Percentiles rank a stretch among this genome's conserved stretches.
Evolutionary conservation across 2,113 vertebrate species (phyloP).

Genomic region (Sylvilagus bachmani): DNA sequence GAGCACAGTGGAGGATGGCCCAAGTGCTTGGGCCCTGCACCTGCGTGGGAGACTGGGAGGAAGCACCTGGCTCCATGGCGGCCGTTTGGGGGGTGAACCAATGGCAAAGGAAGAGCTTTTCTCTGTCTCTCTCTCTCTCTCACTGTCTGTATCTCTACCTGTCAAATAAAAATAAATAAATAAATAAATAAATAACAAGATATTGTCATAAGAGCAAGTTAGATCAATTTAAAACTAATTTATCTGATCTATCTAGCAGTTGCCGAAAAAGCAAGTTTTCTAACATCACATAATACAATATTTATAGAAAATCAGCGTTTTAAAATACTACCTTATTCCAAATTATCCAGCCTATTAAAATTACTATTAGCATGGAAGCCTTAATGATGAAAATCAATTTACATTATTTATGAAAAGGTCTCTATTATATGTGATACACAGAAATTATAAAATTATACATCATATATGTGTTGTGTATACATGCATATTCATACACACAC

Average conservation of each 20-base stretch:
- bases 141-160: too few relatives aligned
- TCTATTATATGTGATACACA: not conserved
- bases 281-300: not conserved
- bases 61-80: too few relatives aligned
- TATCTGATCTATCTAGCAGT: not conserved
- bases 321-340: constrained; percentile 8
- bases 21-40: too few relatives aligned
- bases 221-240: not conserved
- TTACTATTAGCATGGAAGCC: not conserved
- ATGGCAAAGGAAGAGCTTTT: too few relatives aligned
- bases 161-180: too few relatives aligned
- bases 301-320: not conserved
- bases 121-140: too few relatives aligned
- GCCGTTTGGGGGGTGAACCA: too few relatives aligned
- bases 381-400: not conserved
- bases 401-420: not conserved
- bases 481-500: not conserved
- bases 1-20: too few relatives aligned
- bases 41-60: too few relatives aligned
- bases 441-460: not conserved
- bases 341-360: not conserved
- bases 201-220: not conserved
- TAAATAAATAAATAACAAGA: not conserved
- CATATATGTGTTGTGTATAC: not conserved
- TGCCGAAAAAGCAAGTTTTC: not conserved